These are phyloP conservation scores for Syngnathus rostellatus DNA, from an alignment of 2,797 vertebrate genomes.

Conservation along the genomic window DNA sequence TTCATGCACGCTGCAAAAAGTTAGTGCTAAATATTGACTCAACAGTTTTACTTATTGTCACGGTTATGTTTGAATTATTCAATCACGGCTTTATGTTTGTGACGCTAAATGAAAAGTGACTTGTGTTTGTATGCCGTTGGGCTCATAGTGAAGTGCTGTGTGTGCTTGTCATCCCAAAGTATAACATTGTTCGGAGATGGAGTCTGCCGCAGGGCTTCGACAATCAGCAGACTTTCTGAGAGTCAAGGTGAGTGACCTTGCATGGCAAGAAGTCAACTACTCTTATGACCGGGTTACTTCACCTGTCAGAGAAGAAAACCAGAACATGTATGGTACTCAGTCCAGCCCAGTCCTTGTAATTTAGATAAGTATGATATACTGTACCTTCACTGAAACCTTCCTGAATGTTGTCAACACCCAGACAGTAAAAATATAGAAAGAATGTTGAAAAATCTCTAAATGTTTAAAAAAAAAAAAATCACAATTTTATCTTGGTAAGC, in stretches of 20 bases:
- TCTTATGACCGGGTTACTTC: slow-evolving; percentile 40
- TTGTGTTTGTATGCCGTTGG: slow-evolving; percentile 51
- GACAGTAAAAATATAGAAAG: not conserved
- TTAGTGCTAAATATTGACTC: slow-evolving; percentile 37
- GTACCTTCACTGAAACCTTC: not conserved
- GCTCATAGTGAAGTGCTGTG: slow-evolving; percentile 51
- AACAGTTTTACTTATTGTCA: slow-evolving; percentile 34
- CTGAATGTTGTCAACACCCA: not conserved
- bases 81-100: slow-evolving; percentile 35
- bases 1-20: slow-evolving; percentile 28
- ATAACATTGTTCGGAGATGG: slow-evolving; percentile 29
- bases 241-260: slow-evolving; percentile 48
- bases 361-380: not conserved
- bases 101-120: slow-evolving; percentile 47
- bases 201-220: slow-evolving; percentile 36
- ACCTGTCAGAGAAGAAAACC: slow-evolving; percentile 26
- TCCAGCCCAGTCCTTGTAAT: not conserved
- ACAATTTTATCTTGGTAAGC: not conserved
- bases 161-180: slow-evolving; percentile 48
- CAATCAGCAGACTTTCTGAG: slow-evolving; percentile 39
- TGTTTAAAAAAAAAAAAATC: not conserved
- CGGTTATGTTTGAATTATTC: slow-evolving; percentile 45
- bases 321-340: not conserved
- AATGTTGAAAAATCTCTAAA: not conserved
- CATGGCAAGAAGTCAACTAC: slow-evolving; percentile 27